Evolutionary conservation across 2,113 vertebrate species (phyloP), one percentile per base, ranked within the genome.

Genomic region (Centropus bengalensis): DNA sequence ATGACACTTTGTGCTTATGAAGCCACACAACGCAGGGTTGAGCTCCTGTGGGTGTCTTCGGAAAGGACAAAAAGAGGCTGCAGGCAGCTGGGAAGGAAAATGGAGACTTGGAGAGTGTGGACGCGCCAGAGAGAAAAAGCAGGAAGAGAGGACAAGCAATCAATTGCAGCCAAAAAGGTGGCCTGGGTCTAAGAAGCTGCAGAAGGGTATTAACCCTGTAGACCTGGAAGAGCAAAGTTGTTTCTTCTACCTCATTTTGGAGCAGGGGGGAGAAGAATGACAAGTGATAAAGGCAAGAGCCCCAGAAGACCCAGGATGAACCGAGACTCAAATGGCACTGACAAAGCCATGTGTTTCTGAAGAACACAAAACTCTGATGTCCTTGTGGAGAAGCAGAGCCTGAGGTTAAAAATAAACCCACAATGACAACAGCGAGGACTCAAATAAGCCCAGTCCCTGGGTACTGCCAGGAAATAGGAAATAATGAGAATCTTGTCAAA

Each of bases 401-500:
- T 13, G 74, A 93, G 85, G 93, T 96, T 94, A 97, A 96, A 97
- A 95, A 96, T 93, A 97, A 96, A 96, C 93, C 71, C 76, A 80
- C 88, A 90, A 68, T 95, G 91, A 93, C 93, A 96, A 95, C 82
- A 93, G 82, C 42, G 76, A 97, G 90, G 91, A 94, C 93, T 96
- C 47, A 91, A 95, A 96, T 94, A 96, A 97, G 88, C 85, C 91
- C 80, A 90, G 93, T 95, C 94, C 88, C 93, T 90, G 86, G 95
- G 74, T 97, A 94, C 93, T 0, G 30, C 73, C 77, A 82, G 91
- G 92, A 97, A 96, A 91, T 95, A 83, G 82, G 90, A 95, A 95
- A 96, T 94, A 95, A 95, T 95, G 93, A 96, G 95, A 94, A 91
- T 95, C 95, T 91, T 94, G 94, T 94, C 92, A 94, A 92, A 96